Evolutionary conservation across 2,888 invertebrate genomes (phyloP).

Genomic region (Unio pictorum): DNA sequence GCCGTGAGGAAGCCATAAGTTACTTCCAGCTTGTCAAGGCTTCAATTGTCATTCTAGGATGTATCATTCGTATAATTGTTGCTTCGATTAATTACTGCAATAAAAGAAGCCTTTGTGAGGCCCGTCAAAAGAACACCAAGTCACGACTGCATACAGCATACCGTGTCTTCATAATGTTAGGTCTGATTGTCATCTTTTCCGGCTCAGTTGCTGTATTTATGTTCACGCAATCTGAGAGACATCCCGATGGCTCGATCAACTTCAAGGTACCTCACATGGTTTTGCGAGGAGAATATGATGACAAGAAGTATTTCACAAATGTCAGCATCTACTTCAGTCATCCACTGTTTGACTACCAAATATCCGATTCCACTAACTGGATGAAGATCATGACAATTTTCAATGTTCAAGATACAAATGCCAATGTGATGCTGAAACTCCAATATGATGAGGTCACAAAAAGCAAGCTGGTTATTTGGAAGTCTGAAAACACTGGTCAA

Average conservation of each 20-base stretch:
- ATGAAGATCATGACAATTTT: conserved; percentile 39
- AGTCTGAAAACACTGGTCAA: conserved; percentile 17
- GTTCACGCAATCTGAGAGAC: conserved; percentile 56
- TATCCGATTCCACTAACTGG: conserved; percentile 30
- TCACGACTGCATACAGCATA: conserved; percentile 46
- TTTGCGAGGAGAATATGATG: conserved; percentile 50
- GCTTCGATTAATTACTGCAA: conserved; percentile 44
- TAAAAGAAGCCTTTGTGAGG: conserved; percentile 26
- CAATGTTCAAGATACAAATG: conserved; percentile 22
- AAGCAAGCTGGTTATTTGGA: conserved; percentile 33
- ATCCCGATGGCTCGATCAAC: conserved; percentile 43
- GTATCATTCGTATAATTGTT: conserved; percentile 46
- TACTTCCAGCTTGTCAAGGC: conserved; percentile 53
- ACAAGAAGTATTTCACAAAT: conserved; percentile 56
- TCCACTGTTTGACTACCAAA: conserved; percentile 36
- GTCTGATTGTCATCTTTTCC: conserved; percentile 44
- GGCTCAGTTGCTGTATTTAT: conserved; percentile 52
- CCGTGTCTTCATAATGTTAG: conserved; percentile 52
- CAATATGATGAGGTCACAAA: conserved; percentile 33
- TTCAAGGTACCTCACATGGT: conserved; percentile 52
- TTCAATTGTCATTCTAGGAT: conserved; percentile 45
- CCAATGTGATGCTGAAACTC: conserved; percentile 29
- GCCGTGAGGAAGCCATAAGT: conserved; percentile 52
- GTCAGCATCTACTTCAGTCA: conserved; percentile 56
- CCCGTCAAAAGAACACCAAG: conserved; percentile 27